Conservation (phyloP, 2,888 invertebrate species). For the Smittia sp. region DNA sequence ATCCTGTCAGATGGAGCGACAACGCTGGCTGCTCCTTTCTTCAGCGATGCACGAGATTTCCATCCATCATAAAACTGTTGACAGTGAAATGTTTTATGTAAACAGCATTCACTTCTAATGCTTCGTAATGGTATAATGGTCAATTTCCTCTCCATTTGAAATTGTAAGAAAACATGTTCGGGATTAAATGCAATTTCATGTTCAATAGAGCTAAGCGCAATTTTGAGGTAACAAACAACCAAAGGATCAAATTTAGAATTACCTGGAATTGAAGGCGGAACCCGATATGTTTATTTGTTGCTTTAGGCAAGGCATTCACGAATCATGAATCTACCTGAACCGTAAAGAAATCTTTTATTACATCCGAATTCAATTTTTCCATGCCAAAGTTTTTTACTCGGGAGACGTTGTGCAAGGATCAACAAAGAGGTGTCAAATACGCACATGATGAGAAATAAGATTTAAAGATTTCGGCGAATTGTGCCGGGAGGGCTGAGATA, state of each 20-base stretch:
- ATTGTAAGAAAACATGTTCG: conserved; percentile 1
- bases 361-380: conserved; percentile 3
- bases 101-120: conserved; percentile 12
- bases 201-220: conserved; percentile 18
- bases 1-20: background rate
- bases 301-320: background rate
- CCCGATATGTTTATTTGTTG: conserved; percentile 13
- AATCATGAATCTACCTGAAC: background rate
- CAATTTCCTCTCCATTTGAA: conserved; percentile 10
- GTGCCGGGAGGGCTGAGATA: background rate
- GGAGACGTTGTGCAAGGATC: conserved; percentile 1
- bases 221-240: conserved; percentile 1
- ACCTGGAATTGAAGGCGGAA: background rate
- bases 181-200: conserved; percentile 17
- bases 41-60: conserved; percentile 37
- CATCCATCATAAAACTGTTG: conserved; percentile 38
- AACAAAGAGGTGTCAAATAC: conserved; percentile 39
- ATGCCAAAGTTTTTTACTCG: too few relatives aligned
- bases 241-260: conserved; percentile 4
- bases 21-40: background rate
- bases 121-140: background rate
- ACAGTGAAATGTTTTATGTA: conserved; percentile 33
- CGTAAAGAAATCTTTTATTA: background rate
- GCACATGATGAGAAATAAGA: conserved; percentile 14
- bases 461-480: background rate